These are phyloP conservation scores for Danio kyathit DNA, from an alignment of 2,797 vertebrate genomes.

Conservation along the genomic window DNA sequence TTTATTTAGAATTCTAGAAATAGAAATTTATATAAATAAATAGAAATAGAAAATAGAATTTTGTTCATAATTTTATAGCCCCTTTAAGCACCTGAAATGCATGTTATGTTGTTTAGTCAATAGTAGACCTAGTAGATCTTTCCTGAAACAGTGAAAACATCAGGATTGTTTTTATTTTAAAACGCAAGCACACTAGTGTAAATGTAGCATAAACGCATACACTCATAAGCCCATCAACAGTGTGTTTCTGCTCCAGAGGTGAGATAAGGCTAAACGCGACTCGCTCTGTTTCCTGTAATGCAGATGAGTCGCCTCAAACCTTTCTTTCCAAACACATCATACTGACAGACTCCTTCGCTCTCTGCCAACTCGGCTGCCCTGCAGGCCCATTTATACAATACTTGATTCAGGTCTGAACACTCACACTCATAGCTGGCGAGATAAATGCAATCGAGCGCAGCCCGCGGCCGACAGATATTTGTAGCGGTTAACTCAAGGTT, in stretches of 20 bases:
- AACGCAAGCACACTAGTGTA: too few relatives aligned
- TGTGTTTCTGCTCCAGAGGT: slow-evolving; percentile 31
- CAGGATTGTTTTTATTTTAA: too few relatives aligned
- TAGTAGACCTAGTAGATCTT: too few relatives aligned
- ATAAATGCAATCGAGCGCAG: slow-evolving; percentile 39
- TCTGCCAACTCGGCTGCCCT: slow-evolving; percentile 58
- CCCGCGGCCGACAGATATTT: slow-evolving; percentile 50
- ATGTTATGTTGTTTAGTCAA: too few relatives aligned
- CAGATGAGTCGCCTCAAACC: slow-evolving; percentile 41
- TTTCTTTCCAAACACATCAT: slow-evolving; percentile 38
- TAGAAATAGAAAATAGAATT: too few relatives aligned
- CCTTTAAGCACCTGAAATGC: too few relatives aligned
- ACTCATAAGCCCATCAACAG: slow-evolving; percentile 24
- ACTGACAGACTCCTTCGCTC: slow-evolving; percentile 50
- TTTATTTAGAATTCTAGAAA: too few relatives aligned
- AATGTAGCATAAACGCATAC: slow-evolving; percentile 15
- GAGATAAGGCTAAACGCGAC: slow-evolving; percentile 52
- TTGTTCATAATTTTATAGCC: too few relatives aligned
- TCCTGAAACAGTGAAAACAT: too few relatives aligned
- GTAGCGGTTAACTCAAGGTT: slow-evolving; percentile 57
- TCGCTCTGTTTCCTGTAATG: slow-evolving; percentile 32
- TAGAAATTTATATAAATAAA: too few relatives aligned
- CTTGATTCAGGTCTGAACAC: slow-evolving; percentile 76
- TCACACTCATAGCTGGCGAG: slow-evolving; percentile 54
- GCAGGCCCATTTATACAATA: slow-evolving; percentile 68